Percentiles rank a stretch among this genome's conserved stretches.
These are phyloP conservation scores for Alectoris magna DNA, from an alignment of 2,797 vertebrate genomes.

Conservation along the genomic window DNA sequence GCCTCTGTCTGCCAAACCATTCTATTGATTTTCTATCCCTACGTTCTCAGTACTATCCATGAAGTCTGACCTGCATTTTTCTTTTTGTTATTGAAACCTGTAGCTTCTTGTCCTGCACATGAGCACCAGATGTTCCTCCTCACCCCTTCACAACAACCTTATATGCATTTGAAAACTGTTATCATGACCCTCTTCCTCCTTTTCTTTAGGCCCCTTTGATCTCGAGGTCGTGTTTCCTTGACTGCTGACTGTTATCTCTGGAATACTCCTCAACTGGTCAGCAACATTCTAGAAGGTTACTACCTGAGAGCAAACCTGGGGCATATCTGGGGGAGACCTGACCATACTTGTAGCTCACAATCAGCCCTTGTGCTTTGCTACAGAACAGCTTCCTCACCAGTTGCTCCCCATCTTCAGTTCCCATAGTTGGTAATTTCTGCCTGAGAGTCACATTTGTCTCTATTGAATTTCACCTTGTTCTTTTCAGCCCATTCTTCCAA, in stretches of 20 bases:
- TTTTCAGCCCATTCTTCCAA: constrained; percentile 27
- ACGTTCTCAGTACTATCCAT: neutral
- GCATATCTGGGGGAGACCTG: neutral
- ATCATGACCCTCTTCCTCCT: neutral
- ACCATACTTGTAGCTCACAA: neutral
- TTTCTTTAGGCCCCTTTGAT: neutral
- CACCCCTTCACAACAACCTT: neutral
- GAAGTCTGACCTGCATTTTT: neutral
- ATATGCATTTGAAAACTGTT: constrained; percentile 18
- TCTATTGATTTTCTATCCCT: neutral
- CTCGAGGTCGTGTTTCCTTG: neutral
- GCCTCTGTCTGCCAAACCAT: neutral
- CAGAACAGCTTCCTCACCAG: neutral
- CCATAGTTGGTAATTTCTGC: neutral
- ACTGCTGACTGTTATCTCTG: neutral
- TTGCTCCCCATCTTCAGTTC: neutral
- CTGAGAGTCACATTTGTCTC: neutral
- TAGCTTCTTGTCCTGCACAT: neutral
- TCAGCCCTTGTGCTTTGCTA: neutral
- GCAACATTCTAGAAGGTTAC: neutral
- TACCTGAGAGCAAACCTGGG: constrained; percentile 1
- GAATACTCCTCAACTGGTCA: neutral
- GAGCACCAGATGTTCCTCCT: neutral
- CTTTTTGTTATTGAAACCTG: neutral
- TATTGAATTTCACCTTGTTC: neutral